These are phyloP conservation scores for Cenopis cana DNA, from an alignment of 2,888 invertebrate species.

Conservation along the genomic window DNA sequence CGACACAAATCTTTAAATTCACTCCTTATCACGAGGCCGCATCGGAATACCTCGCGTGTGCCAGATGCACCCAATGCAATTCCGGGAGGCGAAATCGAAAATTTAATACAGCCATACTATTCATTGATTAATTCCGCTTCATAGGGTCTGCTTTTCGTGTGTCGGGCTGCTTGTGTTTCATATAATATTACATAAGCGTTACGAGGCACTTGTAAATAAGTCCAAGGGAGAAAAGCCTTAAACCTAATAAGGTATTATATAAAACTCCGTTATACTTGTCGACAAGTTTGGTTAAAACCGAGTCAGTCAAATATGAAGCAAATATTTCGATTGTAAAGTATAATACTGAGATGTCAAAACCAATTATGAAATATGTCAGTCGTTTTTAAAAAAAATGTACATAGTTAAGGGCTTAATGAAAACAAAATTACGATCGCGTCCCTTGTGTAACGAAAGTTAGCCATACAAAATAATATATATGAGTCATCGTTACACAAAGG, in stretches of 20 bases:
- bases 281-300: background rate
- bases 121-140: slow-evolving; percentile 54
- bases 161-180: slow-evolving; percentile 15
- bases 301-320: background rate
- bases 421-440: too few relatives aligned
- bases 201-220: background rate
- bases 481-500: too few relatives aligned
- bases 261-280: too few relatives aligned
- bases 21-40: slow-evolving; percentile 26
- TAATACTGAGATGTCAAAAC: background rate
- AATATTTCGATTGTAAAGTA: background rate
- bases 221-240: too few relatives aligned
- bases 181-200: background rate
- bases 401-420: too few relatives aligned
- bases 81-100: slow-evolving; percentile 59
- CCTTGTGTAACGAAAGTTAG: too few relatives aligned
- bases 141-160: slow-evolving; percentile 48
- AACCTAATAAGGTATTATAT: too few relatives aligned
- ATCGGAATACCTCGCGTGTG: slow-evolving; percentile 40
- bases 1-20: slow-evolving; percentile 23
- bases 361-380: background rate
- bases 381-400: too few relatives aligned
- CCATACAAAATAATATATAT: too few relatives aligned
- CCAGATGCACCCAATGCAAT: slow-evolving; percentile 63
- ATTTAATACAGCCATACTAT: slow-evolving; percentile 56